These are phyloP conservation scores for Chymomyza fuscimana DNA, from an alignment of 2,888 invertebrate species.

Conservation along the genomic window DNA sequence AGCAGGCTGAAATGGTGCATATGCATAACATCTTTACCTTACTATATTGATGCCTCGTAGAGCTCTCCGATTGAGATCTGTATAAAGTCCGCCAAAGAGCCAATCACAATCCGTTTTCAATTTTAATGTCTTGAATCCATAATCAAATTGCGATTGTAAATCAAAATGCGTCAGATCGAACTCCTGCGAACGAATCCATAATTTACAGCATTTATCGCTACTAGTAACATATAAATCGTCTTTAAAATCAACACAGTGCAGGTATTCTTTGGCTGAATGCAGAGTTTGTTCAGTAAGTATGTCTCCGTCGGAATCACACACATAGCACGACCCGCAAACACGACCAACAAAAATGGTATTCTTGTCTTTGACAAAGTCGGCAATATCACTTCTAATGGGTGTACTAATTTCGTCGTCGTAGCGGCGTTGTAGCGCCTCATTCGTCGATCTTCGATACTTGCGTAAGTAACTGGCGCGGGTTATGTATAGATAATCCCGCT, in stretches of 20 bases:
- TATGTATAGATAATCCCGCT: conserved; percentile 81
- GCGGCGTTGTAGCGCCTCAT: conserved; percentile 76
- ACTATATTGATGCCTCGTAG: conserved; percentile 75
- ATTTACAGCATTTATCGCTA: conserved; percentile 67
- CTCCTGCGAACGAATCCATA: conserved; percentile 76
- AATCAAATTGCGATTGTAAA: conserved; percentile 53
- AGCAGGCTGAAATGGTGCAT: not conserved
- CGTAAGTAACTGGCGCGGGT: conserved; percentile 80
- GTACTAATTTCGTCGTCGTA: conserved; percentile 65
- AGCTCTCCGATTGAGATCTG: conserved; percentile 63
- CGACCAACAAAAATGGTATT: conserved; percentile 76
- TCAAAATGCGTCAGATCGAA: conserved; percentile 74
- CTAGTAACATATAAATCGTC: conserved; percentile 69
- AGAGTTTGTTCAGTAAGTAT: conserved; percentile 68
- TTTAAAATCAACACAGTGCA: conserved; percentile 75
- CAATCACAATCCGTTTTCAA: conserved; percentile 64
- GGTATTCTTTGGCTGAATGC: conserved; percentile 70
- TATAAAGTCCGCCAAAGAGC: conserved; percentile 75
- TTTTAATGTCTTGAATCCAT: conserved; percentile 71
- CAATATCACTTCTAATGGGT: conserved; percentile 67
- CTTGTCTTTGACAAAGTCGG: conserved; percentile 71
- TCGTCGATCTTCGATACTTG: conserved; percentile 64
- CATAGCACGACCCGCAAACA: conserved; percentile 73
- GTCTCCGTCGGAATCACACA: conserved; percentile 60
- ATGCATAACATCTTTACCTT: conserved; percentile 57